Conservation (phyloP, 2,888 invertebrate genomes). For the Mamestra brassicae region DNA sequence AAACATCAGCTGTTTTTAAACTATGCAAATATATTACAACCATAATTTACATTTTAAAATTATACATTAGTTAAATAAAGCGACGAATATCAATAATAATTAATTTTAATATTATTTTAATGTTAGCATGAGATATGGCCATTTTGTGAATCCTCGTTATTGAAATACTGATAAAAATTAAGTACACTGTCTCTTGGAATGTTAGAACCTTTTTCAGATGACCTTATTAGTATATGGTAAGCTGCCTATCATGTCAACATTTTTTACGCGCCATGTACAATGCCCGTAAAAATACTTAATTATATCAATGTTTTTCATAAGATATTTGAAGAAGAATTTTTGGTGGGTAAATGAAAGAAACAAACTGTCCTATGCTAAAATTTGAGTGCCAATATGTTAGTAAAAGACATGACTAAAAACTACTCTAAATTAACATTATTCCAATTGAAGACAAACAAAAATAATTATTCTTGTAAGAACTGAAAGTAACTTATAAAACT, state of each 20-base stretch:
- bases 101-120: slow-evolving; percentile 52
- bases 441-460: slow-evolving; percentile 64
- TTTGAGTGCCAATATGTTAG: slow-evolving; percentile 41
- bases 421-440: slow-evolving; percentile 67
- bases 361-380: slow-evolving; percentile 21
- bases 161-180: slow-evolving; percentile 76
- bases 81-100: slow-evolving; percentile 49
- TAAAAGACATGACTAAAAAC: slow-evolving; percentile 55
- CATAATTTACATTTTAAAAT: slow-evolving; percentile 81
- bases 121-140: slow-evolving; percentile 48
- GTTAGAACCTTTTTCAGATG: slow-evolving; percentile 30
- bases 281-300: slow-evolving; percentile 39
- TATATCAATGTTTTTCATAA: slow-evolving; percentile 27
- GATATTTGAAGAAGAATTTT: slow-evolving; percentile 15
- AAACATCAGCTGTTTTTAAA: slow-evolving; percentile 68
- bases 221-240: slow-evolving; percentile 19
- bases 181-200: slow-evolving; percentile 66
- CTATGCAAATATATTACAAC: slow-evolving; percentile 85
- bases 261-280: slow-evolving; percentile 17
- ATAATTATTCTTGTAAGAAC: slow-evolving; percentile 58
- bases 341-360: slow-evolving; percentile 19
- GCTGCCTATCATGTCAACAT: slow-evolving; percentile 56
- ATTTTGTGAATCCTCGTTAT: slow-evolving; percentile 43
- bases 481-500: slow-evolving; percentile 67
- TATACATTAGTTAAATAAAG: slow-evolving; percentile 70